phyloP scores from a whole-genome alignment of 2,888 invertebrate species.

The Macroteleia sp. region DNA sequence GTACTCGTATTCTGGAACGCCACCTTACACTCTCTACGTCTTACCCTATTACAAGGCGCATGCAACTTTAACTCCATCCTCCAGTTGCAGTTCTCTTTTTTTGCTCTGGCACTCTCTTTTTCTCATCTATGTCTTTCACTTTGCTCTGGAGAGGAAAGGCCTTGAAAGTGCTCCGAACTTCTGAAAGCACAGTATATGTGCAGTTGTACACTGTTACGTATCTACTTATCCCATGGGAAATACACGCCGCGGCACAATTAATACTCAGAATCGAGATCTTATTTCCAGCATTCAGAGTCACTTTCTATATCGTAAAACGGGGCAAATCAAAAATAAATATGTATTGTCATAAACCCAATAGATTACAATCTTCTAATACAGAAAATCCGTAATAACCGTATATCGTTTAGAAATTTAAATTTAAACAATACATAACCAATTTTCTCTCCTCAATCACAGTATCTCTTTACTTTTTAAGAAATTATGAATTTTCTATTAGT shows the following conservation, averaged over 20 bases:
- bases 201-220: slow-evolving; percentile 57
- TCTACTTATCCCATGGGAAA: slow-evolving; percentile 79
- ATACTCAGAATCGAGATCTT: slow-evolving; percentile 81
- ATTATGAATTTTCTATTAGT: too few species aligned
- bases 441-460: too few species aligned
- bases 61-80: slow-evolving; percentile 70
- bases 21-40: slow-evolving; percentile 60
- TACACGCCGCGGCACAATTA: slow-evolving; percentile 78
- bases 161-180: slow-evolving; percentile 68
- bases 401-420: too few species aligned
- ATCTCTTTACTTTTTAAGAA: too few species aligned
- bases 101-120: slow-evolving; percentile 35
- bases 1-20: slow-evolving; percentile 67
- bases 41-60: slow-evolving; percentile 65
- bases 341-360: too few species aligned
- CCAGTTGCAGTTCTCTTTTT: slow-evolving; percentile 35
- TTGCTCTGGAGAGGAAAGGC: slow-evolving; percentile 53
- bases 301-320: too few species aligned
- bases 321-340: too few species aligned
- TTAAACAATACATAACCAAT: too few species aligned
- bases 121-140: slow-evolving; percentile 50
- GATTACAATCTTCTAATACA: too few species aligned
- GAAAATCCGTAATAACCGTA: too few species aligned
- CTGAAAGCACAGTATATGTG: slow-evolving; percentile 70
- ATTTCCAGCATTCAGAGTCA: too few species aligned